Base-by-base conservation (phyloP, 2,888 invertebrate genomes). In the Muscina levida region DNA sequence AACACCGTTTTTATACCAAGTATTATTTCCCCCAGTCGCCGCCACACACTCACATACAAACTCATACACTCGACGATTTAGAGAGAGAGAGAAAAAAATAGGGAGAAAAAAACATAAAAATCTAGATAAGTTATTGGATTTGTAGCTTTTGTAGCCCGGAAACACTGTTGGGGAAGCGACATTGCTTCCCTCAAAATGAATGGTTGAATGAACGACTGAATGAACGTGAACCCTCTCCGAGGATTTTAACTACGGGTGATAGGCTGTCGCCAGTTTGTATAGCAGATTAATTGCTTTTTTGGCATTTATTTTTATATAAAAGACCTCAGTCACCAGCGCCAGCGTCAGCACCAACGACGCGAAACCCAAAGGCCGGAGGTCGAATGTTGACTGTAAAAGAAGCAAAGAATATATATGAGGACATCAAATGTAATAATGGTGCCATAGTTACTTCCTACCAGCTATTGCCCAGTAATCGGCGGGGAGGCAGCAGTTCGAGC, bases 101-200 rank as follows among this genome's bases (percentile, higher is more conserved):
- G 10, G 51, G 19, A 57, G 39, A 17, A 19, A 39, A 59, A 42
- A 57, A 53, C 86, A 87, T 87, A 88, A 87, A 81, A 87, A 87
- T 88, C 88, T 87, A 88, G 88, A 88, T 88, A 88, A 88, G 85
- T 88, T 88, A 88, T 88, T 88, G 88, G 88, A 87, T 88, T 87
- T 87, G 86, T 73, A 67, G 76, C 73, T 74, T 68, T 76, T 68
- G 71, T 74, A 72, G 65, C 26, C 65, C 72, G 74, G 77, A 73
- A 70, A 26, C 75, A 68, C 70, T 76, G 78, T 68, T 68, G 74
- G 76, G 71, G 46, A n/a, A 57, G 66, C 51, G 73, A 22, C 56
- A 68, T 31, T 17, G 53, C 11, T 31, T 31, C 31, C 65, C 37
- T 67, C 10, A 74, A 44, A 37, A 53, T 67, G 57, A 77, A 71